phyloP scores from a whole-genome alignment of 2,797 vertebrate genomes.

The Vipera ursinii region DNA sequence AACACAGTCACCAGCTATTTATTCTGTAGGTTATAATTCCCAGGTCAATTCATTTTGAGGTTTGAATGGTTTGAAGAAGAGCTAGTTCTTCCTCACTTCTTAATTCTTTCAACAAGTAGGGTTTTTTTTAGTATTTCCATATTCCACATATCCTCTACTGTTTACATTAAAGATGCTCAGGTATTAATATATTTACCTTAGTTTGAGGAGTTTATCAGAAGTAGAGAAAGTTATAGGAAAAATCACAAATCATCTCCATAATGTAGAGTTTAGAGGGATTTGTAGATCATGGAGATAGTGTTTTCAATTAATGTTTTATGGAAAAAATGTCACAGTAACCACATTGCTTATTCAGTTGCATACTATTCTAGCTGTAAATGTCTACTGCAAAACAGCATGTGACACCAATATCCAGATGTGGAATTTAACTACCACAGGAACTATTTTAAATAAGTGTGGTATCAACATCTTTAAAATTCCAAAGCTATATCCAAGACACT shows the following conservation, averaged over 20 bases:
- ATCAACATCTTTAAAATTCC: slow-evolving; percentile 28
- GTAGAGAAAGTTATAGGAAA: not conserved
- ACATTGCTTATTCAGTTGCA: slow-evolving; percentile 17
- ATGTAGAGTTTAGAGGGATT: not conserved
- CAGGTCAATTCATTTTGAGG: not conserved
- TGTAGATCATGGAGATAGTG: not conserved
- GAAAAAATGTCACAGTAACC: not conserved
- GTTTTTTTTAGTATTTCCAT: not conserved
- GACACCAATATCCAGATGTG: slow-evolving; percentile 15
- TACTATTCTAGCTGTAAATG: slow-evolving; percentile 16
- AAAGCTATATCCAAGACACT: not conserved
- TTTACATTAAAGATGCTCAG: not conserved
- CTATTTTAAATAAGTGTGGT: slow-evolving; percentile 26
- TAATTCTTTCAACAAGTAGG: not conserved
- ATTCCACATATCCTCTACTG: not conserved
- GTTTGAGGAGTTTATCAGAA: not conserved
- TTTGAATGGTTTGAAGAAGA: not conserved
- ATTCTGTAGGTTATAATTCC: not conserved
- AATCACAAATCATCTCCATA: not conserved
- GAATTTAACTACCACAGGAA: slow-evolving; percentile 27
- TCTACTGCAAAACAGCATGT: not conserved
- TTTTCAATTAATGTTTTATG: slow-evolving; percentile 26
- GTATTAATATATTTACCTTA: not conserved
- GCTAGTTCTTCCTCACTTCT: not conserved
- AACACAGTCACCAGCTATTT: not conserved